phyloP scores from a whole-genome alignment of 2,888 invertebrate genomes.

The Conomelus anceps region DNA sequence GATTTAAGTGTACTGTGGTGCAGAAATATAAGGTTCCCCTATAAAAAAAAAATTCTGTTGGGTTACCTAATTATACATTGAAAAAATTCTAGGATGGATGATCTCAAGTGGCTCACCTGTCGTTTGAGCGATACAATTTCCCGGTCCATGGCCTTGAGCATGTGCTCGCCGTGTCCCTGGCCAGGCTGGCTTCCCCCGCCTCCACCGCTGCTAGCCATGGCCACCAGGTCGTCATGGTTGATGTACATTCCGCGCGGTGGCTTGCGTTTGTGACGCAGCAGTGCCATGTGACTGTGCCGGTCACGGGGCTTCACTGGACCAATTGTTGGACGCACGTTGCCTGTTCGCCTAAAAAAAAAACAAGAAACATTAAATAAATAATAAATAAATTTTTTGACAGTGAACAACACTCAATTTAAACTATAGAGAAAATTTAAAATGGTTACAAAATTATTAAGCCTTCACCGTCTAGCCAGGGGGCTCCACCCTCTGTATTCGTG shows the following conservation, averaged over 20 bases:
- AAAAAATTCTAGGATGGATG: not conserved
- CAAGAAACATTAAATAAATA: constrained; percentile 3
- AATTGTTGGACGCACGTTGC: constrained; percentile 70
- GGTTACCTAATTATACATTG: too few relatives aligned
- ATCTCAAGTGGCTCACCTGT: constrained; percentile 75
- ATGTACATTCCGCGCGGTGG: constrained; percentile 96
- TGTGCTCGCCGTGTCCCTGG: constrained; percentile 61
- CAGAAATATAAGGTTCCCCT: not conserved
- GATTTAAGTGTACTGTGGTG: too few relatives aligned
- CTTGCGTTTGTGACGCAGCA: constrained; percentile 57
- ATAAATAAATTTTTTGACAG: not conserved
- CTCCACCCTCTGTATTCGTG: too few relatives aligned
- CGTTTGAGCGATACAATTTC: constrained; percentile 91
- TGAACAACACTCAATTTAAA: too few relatives aligned
- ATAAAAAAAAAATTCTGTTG: not conserved
- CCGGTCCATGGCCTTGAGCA: constrained; percentile 86
- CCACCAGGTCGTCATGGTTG: constrained; percentile 92
- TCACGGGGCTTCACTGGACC: constrained; percentile 51
- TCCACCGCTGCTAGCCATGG: constrained; percentile 74
- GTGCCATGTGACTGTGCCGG: constrained; percentile 40
- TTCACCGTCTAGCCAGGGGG: too few relatives aligned
- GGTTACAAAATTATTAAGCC: too few relatives aligned
- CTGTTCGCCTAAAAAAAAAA: constrained; percentile 61
- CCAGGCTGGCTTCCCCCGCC: constrained; percentile 58
- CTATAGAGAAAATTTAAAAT: too few relatives aligned